phyloP scores from a whole-genome alignment of 2,113 vertebrate species.

The Mellivora capensis region DNA sequence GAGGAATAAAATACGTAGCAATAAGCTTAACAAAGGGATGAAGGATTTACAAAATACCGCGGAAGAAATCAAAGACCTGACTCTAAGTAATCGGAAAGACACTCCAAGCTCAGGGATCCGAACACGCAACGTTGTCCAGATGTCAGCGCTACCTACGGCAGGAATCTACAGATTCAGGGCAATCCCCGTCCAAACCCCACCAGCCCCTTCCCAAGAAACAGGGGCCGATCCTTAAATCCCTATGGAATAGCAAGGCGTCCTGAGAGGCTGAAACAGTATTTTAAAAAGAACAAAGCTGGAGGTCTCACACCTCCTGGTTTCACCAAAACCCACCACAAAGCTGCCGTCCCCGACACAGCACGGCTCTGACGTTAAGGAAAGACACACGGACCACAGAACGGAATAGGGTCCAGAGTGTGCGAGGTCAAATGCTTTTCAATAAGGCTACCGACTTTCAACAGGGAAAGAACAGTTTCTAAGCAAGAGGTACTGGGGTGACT shows the following conservation, averaged over 20 bases:
- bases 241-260: not conserved
- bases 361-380: not conserved
- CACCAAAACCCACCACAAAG: slow-evolving; percentile 23
- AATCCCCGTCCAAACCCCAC: not conserved
- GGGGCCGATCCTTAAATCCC: not conserved
- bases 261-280: not conserved
- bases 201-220: not conserved
- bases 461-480: not conserved
- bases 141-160: not conserved
- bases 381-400: not conserved
- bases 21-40: not conserved
- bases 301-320: not conserved
- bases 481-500: not conserved
- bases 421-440: not conserved
- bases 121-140: not conserved
- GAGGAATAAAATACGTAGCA: not conserved
- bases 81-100: not conserved
- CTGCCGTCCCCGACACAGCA: not conserved
- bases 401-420: rapidly evolving
- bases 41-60: not conserved
- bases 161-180: not conserved
- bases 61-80: not conserved
- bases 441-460: not conserved
- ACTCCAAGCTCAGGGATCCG: not conserved
- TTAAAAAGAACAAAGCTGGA: not conserved